Evolutionary conservation across 2,888 invertebrate genomes (phyloP).

Genomic region (Eugnorisma glareosa): DNA sequence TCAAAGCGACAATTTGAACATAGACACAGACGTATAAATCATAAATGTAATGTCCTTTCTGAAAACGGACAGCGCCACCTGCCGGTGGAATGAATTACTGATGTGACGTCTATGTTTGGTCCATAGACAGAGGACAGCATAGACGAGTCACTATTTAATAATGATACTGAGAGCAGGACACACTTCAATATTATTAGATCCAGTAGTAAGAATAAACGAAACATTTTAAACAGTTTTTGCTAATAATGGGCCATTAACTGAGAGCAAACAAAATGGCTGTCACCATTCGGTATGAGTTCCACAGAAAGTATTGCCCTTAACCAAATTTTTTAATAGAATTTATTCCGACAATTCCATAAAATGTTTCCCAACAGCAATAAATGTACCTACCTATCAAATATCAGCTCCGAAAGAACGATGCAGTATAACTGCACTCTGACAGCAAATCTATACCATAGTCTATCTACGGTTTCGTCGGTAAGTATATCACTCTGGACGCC

Average conservation of each 20-base stretch:
- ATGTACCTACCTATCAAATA: no score
- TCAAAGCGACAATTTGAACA: conserved; percentile 49
- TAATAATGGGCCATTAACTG: not conserved
- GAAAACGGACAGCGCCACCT: conserved; percentile 57
- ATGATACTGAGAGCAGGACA: not conserved
- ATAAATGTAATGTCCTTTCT: conserved; percentile 46
- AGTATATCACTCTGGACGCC: conserved; percentile 39
- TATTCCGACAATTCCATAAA: not conserved
- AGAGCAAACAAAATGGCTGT: not conserved
- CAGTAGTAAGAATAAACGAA: not conserved
- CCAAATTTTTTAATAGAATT: not conserved
- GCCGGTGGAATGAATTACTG: conserved; percentile 50
- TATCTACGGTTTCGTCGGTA: not conserved
- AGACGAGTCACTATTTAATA: conserved; percentile 2
- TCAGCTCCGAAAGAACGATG: not conserved
- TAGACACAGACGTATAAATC: conserved; percentile 44
- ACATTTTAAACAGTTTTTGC: not conserved
- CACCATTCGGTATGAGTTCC: not conserved
- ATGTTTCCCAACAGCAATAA: not conserved
- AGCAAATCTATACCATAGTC: not conserved
- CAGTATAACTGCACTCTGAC: not conserved
- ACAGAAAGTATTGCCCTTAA: not conserved
- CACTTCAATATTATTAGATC: not conserved
- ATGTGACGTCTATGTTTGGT: conserved; percentile 32
- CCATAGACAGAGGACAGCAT: not conserved